phyloP scores from a whole-genome alignment of 2,888 invertebrate genomes.

The Ectobius pallidus region DNA sequence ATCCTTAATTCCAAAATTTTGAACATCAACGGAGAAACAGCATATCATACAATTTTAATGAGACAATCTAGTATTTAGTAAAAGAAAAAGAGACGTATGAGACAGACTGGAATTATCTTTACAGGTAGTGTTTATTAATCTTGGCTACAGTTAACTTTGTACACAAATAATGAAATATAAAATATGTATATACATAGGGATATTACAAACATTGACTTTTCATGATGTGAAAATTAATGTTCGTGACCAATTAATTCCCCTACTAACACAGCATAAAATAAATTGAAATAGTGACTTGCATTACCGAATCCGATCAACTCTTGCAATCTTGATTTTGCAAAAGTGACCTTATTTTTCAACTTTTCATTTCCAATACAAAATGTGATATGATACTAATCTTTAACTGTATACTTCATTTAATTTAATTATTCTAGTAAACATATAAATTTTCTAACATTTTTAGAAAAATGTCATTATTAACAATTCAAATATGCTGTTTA shows the following conservation, averaged over 20 bases:
- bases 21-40: too few species aligned
- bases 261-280: slow-evolving; percentile 26
- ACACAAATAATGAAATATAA: slow-evolving; percentile 27
- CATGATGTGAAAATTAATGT: background rate
- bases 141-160: slow-evolving; percentile 24
- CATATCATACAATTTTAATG: too few species aligned
- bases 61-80: too few species aligned
- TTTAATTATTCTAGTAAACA: background rate
- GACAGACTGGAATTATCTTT: too few species aligned
- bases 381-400: background rate
- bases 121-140: slow-evolving; percentile 7
- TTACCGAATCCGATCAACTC: background rate
- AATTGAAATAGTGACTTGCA: slow-evolving; percentile 13
- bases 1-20: too few species aligned
- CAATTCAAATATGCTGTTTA: slow-evolving; percentile 22
- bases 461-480: slow-evolving; percentile 21
- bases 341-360: background rate
- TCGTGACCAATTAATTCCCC: background rate
- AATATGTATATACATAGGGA: slow-evolving; percentile 24
- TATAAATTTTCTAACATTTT: slow-evolving; percentile 16
- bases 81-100: too few species aligned
- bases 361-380: background rate
- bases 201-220: slow-evolving; percentile 15
- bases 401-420: background rate
- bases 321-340: background rate